Conservation (phyloP, 2,888 invertebrate genomes). For the Monochamus alternatus region DNA sequence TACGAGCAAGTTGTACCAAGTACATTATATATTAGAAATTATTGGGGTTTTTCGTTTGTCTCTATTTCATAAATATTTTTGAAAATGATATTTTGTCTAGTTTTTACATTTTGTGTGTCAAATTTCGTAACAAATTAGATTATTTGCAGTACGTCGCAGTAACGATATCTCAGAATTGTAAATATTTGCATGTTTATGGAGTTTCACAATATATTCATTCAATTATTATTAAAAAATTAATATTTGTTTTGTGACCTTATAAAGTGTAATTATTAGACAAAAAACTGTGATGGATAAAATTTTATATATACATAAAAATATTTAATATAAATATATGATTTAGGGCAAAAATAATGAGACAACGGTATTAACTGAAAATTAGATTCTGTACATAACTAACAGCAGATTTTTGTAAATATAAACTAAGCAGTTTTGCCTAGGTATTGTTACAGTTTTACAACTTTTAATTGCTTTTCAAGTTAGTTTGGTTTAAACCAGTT, state of each 20-base stretch:
- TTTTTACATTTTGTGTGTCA: constrained; percentile 22
- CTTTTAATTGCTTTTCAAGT: constrained; percentile 19
- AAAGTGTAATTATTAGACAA: constrained; percentile 34
- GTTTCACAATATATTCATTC: constrained; percentile 1
- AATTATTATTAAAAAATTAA: neutral
- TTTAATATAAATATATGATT: constrained; percentile 22
- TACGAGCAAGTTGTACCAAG: constrained; percentile 19
- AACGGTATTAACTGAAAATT: constrained; percentile 21
- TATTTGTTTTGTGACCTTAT: neutral
- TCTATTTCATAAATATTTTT: constrained; percentile 22
- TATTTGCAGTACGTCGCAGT: neutral
- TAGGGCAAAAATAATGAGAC: constrained; percentile 23
- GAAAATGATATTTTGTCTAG: constrained; percentile 20
- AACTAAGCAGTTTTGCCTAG: constrained; percentile 16
- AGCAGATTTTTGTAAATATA: constrained; percentile 32
- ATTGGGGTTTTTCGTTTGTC: constrained; percentile 13
- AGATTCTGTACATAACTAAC: constrained; percentile 24
- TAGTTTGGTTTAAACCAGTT: constrained; percentile 10
- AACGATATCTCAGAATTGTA: neutral
- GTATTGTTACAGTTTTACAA: constrained; percentile 19
- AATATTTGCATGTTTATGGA: constrained; percentile 2
- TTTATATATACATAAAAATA: constrained; percentile 29
- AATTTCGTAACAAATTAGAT: neutral
- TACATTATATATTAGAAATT: constrained; percentile 1
- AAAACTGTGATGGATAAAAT: constrained; percentile 34